These are phyloP conservation scores for Tetrao urogallus DNA, from an alignment of 2,113 vertebrate species.

Conservation along the genomic window DNA sequence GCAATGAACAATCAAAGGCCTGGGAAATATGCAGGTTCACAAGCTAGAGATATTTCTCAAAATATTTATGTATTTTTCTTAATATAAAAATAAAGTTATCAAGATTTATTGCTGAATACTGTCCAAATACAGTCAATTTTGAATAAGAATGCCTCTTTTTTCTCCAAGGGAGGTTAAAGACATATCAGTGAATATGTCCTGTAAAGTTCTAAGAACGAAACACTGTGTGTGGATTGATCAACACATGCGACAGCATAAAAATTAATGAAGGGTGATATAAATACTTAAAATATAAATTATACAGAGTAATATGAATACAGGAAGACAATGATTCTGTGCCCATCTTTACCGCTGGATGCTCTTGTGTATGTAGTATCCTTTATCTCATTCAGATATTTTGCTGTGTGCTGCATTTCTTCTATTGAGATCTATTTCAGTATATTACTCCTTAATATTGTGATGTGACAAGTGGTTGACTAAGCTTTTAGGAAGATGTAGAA, in stretches of 20 bases:
- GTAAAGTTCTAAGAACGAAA: background rate
- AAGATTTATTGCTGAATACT: background rate
- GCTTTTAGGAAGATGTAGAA: background rate
- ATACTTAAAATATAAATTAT: background rate
- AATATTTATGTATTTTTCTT: background rate
- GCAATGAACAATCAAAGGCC: slow-evolving; percentile 8
- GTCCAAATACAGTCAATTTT: background rate
- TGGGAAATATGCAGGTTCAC: background rate
- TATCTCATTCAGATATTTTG: background rate
- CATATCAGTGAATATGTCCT: background rate
- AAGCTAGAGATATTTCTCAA: background rate
- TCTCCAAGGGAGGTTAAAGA: background rate
- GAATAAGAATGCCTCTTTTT: background rate
- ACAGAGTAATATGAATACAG: background rate
- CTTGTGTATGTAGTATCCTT: background rate
- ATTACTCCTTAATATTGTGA: background rate
- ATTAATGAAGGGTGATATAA: background rate
- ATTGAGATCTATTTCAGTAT: background rate
- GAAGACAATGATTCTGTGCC: background rate
- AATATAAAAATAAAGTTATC: background rate
- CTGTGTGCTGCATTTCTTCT: background rate
- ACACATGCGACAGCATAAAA: background rate
- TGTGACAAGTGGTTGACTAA: background rate
- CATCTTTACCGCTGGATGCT: background rate
- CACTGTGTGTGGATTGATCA: background rate